Evolutionary conservation across 2,113 vertebrate species (phyloP).

Genomic region (Neodon shergylaensis): DNA sequence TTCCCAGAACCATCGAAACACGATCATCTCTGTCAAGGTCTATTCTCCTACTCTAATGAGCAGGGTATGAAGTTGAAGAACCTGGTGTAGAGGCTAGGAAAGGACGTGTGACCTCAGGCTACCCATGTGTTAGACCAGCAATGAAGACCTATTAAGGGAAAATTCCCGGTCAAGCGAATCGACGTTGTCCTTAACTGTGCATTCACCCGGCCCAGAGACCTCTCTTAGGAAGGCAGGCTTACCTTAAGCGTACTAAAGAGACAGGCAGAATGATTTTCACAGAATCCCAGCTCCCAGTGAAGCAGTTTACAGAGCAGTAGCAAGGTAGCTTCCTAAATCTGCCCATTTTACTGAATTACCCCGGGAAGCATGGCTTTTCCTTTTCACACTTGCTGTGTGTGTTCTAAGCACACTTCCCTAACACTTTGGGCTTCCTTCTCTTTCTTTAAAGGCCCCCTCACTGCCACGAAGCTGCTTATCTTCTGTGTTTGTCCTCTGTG

Average conservation of each 20-base stretch:
- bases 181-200: background rate
- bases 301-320: background rate
- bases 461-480: background rate
- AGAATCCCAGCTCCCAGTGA: background rate
- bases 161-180: background rate
- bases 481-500: background rate
- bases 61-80: background rate
- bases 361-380: background rate
- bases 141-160: background rate
- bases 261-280: no score
- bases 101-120: background rate
- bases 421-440: background rate
- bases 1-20: accelerated
- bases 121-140: background rate
- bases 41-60: accelerated
- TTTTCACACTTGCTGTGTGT: background rate
- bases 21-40: background rate
- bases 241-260: background rate
- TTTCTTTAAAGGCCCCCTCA: background rate
- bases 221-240: background rate
- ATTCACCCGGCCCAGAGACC: background rate
- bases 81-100: background rate
- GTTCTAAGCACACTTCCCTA: background rate
- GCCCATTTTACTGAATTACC: background rate
- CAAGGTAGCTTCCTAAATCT: background rate